A percentile compares a stretch with the other conserved stretches of the same genome.
Conservation (phyloP, 2,888 invertebrate species). For the Lasioglossum malachurum region DNA sequence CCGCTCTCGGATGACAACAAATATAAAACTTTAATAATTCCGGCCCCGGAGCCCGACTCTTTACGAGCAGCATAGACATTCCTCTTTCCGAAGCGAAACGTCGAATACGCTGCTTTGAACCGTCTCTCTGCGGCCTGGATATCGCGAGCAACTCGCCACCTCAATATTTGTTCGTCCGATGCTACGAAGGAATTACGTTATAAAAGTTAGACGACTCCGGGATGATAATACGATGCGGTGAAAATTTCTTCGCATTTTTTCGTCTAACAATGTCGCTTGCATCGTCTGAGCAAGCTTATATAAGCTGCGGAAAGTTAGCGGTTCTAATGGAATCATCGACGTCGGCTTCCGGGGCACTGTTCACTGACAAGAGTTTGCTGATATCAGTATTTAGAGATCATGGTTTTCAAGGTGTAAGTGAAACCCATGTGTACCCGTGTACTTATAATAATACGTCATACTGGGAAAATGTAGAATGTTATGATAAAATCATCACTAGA, state of each 20-base stretch:
- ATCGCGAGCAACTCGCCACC: slow-evolving; percentile 16
- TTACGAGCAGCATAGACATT: slow-evolving; percentile 48
- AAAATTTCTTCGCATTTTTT: slow-evolving; percentile 11
- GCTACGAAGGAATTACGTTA: background rate
- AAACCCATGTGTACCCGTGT: too few relatives aligned
- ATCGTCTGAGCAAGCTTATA: background rate
- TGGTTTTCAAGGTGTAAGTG: too few relatives aligned
- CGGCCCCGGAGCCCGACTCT: slow-evolving; percentile 33
- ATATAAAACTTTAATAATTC: slow-evolving; percentile 70
- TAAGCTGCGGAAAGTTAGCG: background rate
- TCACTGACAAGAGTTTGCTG: background rate
- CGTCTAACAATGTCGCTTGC: background rate
- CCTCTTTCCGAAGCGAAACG: background rate
- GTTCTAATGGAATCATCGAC: background rate
- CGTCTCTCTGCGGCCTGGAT: slow-evolving; percentile 20
- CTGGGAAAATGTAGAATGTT: too few relatives aligned
- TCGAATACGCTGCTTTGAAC: slow-evolving; percentile 18
- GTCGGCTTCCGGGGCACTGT: background rate
- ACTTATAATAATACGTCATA: too few relatives aligned
- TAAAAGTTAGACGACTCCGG: slow-evolving; percentile 5
- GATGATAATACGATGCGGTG: background rate
- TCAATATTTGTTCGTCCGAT: slow-evolving; percentile 15
- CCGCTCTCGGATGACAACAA: slow-evolving; percentile 34
- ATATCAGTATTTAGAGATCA: background rate
- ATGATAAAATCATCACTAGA: too few relatives aligned